These are phyloP conservation scores for Paraplagusia blochii DNA, from an alignment of 2,113 vertebrate species.

Conservation along the genomic window DNA sequence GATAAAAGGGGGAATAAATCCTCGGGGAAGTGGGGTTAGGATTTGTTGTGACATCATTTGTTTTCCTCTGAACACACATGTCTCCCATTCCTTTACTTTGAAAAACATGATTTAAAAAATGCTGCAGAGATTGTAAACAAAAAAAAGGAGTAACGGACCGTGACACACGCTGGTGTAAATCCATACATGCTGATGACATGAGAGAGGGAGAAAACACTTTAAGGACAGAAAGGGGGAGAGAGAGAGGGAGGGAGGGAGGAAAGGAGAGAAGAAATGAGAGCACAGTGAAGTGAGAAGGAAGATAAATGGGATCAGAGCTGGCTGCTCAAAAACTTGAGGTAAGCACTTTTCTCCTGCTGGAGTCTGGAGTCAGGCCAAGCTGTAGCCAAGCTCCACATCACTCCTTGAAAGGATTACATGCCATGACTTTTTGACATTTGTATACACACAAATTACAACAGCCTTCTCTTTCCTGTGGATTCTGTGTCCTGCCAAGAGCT, in stretches of 20 bases:
- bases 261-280: not conserved
- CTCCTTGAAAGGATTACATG: constrained; percentile 76
- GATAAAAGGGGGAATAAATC: constrained; percentile 15
- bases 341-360: constrained; percentile 70
- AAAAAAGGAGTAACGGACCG: constrained; percentile 36
- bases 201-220: constrained; percentile 34
- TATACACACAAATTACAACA: constrained; percentile 75
- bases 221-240: constrained; percentile 16
- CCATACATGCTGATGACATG: constrained; percentile 40
- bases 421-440: constrained; percentile 81
- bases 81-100: constrained; percentile 1
- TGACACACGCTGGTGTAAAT: constrained; percentile 45
- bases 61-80: not conserved
- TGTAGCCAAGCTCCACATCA: constrained; percentile 72
- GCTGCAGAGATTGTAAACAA: constrained; percentile 26
- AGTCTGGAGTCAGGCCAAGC: constrained; percentile 72
- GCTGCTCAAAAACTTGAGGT: constrained; percentile 62
- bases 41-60: constrained; percentile 11
- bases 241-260: constrained; percentile 8
- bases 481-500: constrained; percentile 28
- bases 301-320: constrained; percentile 48
- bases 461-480: constrained; percentile 59
- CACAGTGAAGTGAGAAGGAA: constrained; percentile 13
- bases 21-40: not conserved
- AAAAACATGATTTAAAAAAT: constrained; percentile 29